Conservation (phyloP, 2,888 invertebrate genomes). For the Taphrorychus bicolor region DNA sequence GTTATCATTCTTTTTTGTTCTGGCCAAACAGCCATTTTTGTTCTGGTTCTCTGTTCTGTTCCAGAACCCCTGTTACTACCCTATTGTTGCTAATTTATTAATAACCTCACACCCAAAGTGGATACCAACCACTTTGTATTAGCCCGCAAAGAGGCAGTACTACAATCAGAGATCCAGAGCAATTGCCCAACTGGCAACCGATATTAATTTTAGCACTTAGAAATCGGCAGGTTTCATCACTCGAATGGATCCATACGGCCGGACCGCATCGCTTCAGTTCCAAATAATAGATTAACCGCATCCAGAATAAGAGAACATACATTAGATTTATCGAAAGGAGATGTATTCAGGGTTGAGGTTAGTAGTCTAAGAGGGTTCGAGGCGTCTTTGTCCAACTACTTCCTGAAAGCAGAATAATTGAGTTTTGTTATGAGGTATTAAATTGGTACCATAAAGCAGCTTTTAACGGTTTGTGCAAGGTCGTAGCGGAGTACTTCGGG, state of each 20-base stretch:
- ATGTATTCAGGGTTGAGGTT: background rate
- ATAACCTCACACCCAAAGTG: too few species aligned
- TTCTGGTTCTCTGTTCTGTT: too few species aligned
- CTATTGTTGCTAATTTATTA: too few species aligned
- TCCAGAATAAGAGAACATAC: background rate
- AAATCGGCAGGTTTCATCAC: background rate
- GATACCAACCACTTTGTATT: background rate
- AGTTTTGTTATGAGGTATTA: conserved; percentile 15
- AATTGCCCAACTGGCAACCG: background rate
- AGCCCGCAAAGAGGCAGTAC: background rate
- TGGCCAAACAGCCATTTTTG: too few species aligned
- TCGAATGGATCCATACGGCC: background rate
- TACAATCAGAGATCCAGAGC: background rate
- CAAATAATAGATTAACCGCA: background rate
- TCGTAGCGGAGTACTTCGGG: conserved; percentile 22
- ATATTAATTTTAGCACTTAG: background rate
- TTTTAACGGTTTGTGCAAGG: conserved; percentile 20
- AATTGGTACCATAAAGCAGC: conserved; percentile 26
- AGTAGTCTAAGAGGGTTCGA: background rate
- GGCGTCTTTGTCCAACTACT: background rate
- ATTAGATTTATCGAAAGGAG: background rate
- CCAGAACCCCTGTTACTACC: too few species aligned
- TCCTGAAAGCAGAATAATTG: too few species aligned
- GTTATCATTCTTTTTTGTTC: too few species aligned
- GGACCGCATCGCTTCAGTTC: background rate